A percentile compares a stretch with the other conserved stretches of the same genome.
Evolutionary conservation across 2,888 invertebrate species (phyloP).

Genomic region (Cryptocephalus moraei): DNA sequence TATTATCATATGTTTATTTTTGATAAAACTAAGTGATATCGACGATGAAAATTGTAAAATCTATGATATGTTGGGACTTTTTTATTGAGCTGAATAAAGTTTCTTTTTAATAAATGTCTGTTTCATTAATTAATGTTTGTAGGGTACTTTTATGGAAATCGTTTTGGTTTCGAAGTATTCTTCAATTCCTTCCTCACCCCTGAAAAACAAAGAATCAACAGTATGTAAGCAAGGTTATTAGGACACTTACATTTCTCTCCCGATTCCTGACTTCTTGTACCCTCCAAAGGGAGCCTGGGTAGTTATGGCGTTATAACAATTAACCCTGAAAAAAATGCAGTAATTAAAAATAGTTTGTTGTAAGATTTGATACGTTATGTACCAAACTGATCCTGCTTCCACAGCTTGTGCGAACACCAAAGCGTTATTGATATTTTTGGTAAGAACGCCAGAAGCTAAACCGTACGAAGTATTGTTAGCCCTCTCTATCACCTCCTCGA

Average conservation of each 20-base stretch:
- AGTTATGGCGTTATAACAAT: constrained; percentile 58
- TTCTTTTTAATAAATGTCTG: too few species aligned
- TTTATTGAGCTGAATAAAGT: too few species aligned
- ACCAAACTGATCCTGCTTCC: constrained; percentile 77
- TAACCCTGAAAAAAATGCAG: constrained; percentile 47
- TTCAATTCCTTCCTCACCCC: constrained; percentile 67
- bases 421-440: constrained; percentile 68
- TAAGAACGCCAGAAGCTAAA: constrained; percentile 73
- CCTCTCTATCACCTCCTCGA: constrained; percentile 71
- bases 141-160: constrained; percentile 46
- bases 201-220: constrained; percentile 31
- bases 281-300: constrained; percentile 84
- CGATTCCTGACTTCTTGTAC: constrained; percentile 77
- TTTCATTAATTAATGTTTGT: constrained; percentile 16
- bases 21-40: too few species aligned
- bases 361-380: constrained; percentile 27
- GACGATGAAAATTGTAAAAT: too few species aligned
- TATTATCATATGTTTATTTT: too few species aligned
- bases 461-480: constrained; percentile 75
- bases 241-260: constrained; percentile 59
- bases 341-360: background rate
- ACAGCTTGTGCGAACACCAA: constrained; percentile 62
- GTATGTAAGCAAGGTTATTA: constrained; percentile 1
- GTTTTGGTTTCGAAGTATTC: constrained; percentile 74
- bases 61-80: too few species aligned